phyloP scores from a whole-genome alignment of 1,140 invertebrate species.

The Dendroctonus ponderosae region DNA sequence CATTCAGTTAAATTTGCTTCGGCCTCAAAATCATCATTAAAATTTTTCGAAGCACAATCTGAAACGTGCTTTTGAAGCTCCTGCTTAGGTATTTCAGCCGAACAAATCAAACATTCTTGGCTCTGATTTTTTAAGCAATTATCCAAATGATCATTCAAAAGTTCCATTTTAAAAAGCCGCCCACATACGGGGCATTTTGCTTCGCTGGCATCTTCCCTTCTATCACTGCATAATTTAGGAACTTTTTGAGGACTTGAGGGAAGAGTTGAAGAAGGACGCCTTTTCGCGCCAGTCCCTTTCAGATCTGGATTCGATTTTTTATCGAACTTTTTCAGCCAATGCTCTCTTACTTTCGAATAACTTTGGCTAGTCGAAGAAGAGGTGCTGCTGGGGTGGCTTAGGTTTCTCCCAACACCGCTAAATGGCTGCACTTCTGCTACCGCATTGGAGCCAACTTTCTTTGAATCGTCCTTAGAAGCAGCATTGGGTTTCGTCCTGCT shows the following conservation, averaged over 20 bases:
- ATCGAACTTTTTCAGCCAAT: conserved; percentile 55
- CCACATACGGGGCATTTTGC: conserved; percentile 63
- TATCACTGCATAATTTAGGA: conserved; percentile 32
- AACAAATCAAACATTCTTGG: conserved; percentile 47
- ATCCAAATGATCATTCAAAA: conserved; percentile 62
- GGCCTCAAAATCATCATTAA: conserved; percentile 32
- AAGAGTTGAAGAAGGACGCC: conserved; percentile 7
- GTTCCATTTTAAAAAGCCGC: conserved; percentile 49
- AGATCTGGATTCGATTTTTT: conserved; percentile 8
- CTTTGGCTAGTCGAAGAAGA: conserved; percentile 35
- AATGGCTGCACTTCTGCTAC: conserved; percentile 10
- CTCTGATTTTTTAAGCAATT: conserved; percentile 49
- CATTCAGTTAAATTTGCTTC: conserved; percentile 2
- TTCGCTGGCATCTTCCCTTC: conserved; percentile 13
- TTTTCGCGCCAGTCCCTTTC: conserved; percentile 6
- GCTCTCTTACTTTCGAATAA: conserved; percentile 52
- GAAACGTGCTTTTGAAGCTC: conserved; percentile 52
- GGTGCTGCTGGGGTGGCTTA: conserved; percentile 5
- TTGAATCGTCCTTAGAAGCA: conserved; percentile 39
- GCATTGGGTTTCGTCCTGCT: conserved; percentile 12
- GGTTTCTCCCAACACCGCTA: conserved; percentile 34
- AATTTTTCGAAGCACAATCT: conserved; percentile 46
- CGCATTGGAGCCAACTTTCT: conserved; percentile 30
- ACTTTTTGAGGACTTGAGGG: conserved; percentile 25
- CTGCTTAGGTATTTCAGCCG: conserved; percentile 41